phyloP scores from a whole-genome alignment of 1,140 invertebrate genomes.

The Trachelipus rathkii region DNA sequence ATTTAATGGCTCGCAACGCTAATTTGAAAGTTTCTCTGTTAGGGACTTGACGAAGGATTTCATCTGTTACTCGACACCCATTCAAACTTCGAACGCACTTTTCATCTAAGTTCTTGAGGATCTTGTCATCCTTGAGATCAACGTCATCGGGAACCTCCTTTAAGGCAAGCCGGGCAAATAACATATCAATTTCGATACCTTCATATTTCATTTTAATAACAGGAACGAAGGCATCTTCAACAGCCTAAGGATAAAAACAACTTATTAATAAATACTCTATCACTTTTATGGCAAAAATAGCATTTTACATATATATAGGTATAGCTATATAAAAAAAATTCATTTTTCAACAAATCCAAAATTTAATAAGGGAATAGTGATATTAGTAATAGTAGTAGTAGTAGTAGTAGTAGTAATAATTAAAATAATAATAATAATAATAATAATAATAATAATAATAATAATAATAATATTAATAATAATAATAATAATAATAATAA shows the following conservation, averaged over 20 bases:
- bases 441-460: too few relatives aligned
- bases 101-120: conserved; percentile 92
- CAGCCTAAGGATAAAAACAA: conserved; percentile 58
- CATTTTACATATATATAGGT: too few relatives aligned
- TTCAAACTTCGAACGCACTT: conserved; percentile 96
- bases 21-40: conserved; percentile 91
- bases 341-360: too few relatives aligned
- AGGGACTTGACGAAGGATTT: conserved; percentile 92
- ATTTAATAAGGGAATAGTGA: too few relatives aligned
- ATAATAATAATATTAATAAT: too few relatives aligned
- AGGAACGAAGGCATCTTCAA: conserved; percentile 98
- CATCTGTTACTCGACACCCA: conserved; percentile 96
- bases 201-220: conserved; percentile 99
- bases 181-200: conserved; percentile 96
- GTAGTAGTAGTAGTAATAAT: too few relatives aligned
- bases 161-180: conserved; percentile 88
- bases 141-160: conserved; percentile 81
- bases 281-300: too few relatives aligned
- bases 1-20: conserved; percentile 88
- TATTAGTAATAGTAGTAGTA: too few relatives aligned
- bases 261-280: too few relatives aligned
- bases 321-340: too few relatives aligned
- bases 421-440: too few relatives aligned
- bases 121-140: conserved; percentile 83
- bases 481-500: not conserved